Evolutionary conservation across 2,888 invertebrate species (phyloP), one percentile per base, ranked within the genome.

Genomic region (Tromatobia lineatoria): DNA sequence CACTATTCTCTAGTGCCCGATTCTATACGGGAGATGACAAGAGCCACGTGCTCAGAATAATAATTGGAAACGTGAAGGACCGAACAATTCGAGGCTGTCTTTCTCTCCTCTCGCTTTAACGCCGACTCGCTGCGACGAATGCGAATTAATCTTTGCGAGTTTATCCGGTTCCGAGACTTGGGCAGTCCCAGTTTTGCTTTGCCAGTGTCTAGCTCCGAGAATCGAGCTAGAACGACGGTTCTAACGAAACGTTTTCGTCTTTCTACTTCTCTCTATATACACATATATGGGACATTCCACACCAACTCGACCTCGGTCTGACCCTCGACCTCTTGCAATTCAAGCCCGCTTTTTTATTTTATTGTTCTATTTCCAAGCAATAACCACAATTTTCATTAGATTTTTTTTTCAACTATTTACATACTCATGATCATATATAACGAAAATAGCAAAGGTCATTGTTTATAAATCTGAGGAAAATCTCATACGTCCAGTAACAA

Each of bases 111-210:
- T 54, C 45, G 20, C 47, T 74, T 69, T 61, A n/a, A 45, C 70
- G 45, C 50, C 2, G n/a, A 42, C 54, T n/a, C 34, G 18, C 34
- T 34, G 78, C 69, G 61, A 74, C 74, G 82, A 82, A 82, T 78
- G 61, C 74, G 69, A 82, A 82, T 82, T 82, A 70, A 78, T 82
- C 74, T 57, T 54, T 54, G 29, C 52, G 61, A 74, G 45, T 74
- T 82, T 74, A 69, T 69, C 78, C 74, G 70, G 38, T 20, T 23
- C 10, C 57, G 57, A 70, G 38, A 47, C n/a, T 15, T 20, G 42
- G 23, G n/a, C 42, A 7, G 54, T 13, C 2, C 11, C 13, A 25
- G 54, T 50, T n/a, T 50, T 29, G 29, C 10, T 15, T 73, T 57
- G 18, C 52, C 38, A n/a, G 20, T 10, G n/a, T 25, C 47, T 13